phyloP scores from a whole-genome alignment of 2,888 invertebrate species.

The Physocephala rufipes region DNA sequence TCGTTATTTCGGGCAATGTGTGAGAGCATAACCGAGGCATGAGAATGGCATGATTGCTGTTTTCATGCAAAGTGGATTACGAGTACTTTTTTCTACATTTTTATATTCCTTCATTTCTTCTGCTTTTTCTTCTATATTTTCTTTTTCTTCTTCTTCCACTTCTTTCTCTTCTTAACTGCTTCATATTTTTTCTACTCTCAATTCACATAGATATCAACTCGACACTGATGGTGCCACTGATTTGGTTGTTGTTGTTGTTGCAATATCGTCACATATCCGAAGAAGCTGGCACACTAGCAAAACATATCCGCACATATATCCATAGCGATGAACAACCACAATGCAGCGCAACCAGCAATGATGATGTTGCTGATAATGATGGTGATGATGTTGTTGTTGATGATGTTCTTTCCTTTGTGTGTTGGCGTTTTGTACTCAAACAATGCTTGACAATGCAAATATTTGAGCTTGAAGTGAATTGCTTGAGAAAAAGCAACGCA shows the following conservation, averaged over 20 bases:
- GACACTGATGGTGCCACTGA: not conserved
- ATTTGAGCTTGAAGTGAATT: constrained; percentile 61
- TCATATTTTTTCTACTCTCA: no score
- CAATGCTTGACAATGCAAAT: constrained; percentile 61
- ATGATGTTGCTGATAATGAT: no score
- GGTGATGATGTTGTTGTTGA: constrained; percentile 9
- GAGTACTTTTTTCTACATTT: no score
- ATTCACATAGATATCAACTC: not conserved
- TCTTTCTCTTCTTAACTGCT: not conserved
- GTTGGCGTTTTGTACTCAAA: constrained; percentile 57
- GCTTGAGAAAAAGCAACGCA: constrained; percentile 35
- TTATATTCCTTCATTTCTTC: no score
- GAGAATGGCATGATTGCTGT: no score
- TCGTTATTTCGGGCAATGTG: no score
- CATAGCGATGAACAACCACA: constrained; percentile 28
- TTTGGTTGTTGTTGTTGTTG: constrained; percentile 10
- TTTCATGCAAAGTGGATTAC: constrained; percentile 36
- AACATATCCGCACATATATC: constrained; percentile 19
- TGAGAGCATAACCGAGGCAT: no score
- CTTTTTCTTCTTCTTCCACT: not conserved
- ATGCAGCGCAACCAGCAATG: not conserved
- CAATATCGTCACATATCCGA: not conserved
- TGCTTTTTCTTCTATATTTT: not conserved
- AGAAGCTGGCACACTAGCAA: constrained; percentile 1
- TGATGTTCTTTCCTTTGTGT: constrained; percentile 26